Evolutionary conservation across 2,113 vertebrate genomes (phyloP).

Genomic region (Amphilophus citrinellus): DNA sequence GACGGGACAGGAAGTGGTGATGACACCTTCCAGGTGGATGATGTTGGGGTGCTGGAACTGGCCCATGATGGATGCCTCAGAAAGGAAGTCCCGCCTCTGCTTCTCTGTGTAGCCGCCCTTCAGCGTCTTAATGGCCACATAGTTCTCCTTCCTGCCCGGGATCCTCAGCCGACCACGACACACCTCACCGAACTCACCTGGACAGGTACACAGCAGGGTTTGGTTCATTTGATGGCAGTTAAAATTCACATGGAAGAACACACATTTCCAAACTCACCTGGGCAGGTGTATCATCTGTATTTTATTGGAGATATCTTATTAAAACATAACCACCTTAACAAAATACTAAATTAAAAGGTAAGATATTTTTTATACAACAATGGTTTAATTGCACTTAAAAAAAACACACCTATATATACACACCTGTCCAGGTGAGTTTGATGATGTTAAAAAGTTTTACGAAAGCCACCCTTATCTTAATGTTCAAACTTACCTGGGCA

Average conservation of each 20-base stretch:
- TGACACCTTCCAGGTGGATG: constrained; percentile 76
- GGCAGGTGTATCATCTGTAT: background rate
- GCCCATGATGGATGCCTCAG: constrained; percentile 76
- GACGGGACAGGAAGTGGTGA: constrained; percentile 74
- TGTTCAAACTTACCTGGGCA: too few relatives aligned
- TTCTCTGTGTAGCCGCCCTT: constrained; percentile 70
- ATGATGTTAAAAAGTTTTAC: too few relatives aligned
- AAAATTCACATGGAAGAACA: background rate
- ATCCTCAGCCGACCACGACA: constrained; percentile 57
- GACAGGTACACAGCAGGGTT: background rate
- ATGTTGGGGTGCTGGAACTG: constrained; percentile 79
- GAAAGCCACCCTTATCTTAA: too few relatives aligned
- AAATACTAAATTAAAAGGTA: too few relatives aligned
- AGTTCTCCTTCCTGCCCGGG: constrained; percentile 65
- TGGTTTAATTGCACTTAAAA: too few relatives aligned
- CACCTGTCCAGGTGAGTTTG: too few relatives aligned
- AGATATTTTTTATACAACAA: too few relatives aligned
- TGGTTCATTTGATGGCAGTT: background rate
- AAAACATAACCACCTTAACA: background rate
- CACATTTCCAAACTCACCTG: background rate
- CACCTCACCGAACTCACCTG: constrained; percentile 37
- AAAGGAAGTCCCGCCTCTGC: constrained; percentile 75
- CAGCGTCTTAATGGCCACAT: constrained; percentile 73
- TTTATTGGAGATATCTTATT: background rate
- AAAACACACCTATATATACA: too few relatives aligned